Percentiles rank a stretch among this genome's conserved stretches.
phyloP scores from a whole-genome alignment of 2,888 invertebrate genomes.

The Timema podura region DNA sequence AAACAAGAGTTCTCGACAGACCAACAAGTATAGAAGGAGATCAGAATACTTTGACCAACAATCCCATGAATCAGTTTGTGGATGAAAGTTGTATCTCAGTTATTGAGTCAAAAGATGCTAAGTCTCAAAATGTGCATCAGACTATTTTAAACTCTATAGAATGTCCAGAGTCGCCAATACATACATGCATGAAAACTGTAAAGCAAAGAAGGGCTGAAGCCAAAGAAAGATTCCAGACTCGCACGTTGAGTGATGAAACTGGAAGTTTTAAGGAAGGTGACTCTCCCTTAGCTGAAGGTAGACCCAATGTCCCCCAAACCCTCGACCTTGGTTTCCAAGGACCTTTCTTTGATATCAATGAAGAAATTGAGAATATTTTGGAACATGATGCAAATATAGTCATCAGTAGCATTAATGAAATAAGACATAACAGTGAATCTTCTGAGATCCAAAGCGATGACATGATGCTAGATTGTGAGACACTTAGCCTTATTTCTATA shows the following conservation, averaged over 20 bases:
- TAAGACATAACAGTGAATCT: conserved; percentile 39
- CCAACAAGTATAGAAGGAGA: conserved; percentile 39
- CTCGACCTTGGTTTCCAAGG: neutral
- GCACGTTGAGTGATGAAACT: conserved; percentile 53
- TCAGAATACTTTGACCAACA: conserved; percentile 19
- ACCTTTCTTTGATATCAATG: conserved; percentile 32
- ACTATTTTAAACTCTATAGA: neutral
- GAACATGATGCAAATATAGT: conserved; percentile 56
- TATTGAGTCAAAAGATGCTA: conserved; percentile 29
- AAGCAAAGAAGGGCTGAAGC: conserved; percentile 60
- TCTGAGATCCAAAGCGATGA: conserved; percentile 45
- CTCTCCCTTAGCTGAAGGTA: too few species aligned
- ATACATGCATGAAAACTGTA: conserved; percentile 48
- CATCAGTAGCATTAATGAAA: conserved; percentile 51
- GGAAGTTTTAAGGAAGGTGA: neutral
- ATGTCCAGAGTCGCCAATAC: neutral
- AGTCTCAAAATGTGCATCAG: conserved; percentile 11
- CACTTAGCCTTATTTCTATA: conserved; percentile 65
- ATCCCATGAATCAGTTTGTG: conserved; percentile 9
- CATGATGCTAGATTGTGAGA: conserved; percentile 55
- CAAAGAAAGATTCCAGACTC: conserved; percentile 69
- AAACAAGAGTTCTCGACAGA: conserved; percentile 56
- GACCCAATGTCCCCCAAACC: neutral
- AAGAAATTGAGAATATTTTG: conserved; percentile 48
- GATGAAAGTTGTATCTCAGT: conserved; percentile 25